These are phyloP conservation scores for Cepaea hortensis DNA, from an alignment of 2,888 invertebrate species.

Conservation along the genomic window DNA sequence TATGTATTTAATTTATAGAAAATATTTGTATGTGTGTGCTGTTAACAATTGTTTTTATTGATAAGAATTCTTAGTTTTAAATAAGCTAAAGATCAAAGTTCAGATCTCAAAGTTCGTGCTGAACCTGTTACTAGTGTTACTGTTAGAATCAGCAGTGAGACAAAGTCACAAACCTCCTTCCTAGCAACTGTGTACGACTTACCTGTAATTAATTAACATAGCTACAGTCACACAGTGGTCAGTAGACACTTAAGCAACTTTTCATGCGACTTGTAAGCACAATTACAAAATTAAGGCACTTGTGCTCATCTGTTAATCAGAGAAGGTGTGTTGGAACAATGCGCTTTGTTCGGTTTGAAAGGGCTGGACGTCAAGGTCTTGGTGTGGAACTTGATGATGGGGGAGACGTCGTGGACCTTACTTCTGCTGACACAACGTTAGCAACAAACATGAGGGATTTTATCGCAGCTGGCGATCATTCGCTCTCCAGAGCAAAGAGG, in stretches of 20 bases:
- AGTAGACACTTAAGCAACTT: background rate
- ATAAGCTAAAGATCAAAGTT: background rate
- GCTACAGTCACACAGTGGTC: too few relatives aligned
- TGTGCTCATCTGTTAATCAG: background rate
- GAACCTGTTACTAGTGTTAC: too few relatives aligned
- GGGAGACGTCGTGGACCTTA: constrained; percentile 66
- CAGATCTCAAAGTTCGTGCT: background rate
- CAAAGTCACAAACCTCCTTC: too few relatives aligned
- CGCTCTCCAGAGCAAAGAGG: constrained; percentile 61
- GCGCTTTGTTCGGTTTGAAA: constrained; percentile 67
- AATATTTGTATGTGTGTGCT: too few relatives aligned
- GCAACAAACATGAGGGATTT: constrained; percentile 64
- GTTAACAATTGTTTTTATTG: too few relatives aligned
- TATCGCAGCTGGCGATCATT: constrained; percentile 60
- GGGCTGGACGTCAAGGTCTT: constrained; percentile 56
- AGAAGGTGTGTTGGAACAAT: constrained; percentile 49
- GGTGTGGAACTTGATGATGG: constrained; percentile 64
- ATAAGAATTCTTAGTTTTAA: too few relatives aligned
- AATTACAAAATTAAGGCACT: background rate
- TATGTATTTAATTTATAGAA: too few relatives aligned
- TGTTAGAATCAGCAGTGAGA: too few relatives aligned
- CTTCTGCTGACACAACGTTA: constrained; percentile 57
- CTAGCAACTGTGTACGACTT: too few relatives aligned
- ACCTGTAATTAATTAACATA: too few relatives aligned
- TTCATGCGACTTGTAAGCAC: background rate